These are phyloP conservation scores for Bucco capensis DNA, from an alignment of 2,113 vertebrate species.

Conservation along the genomic window DNA sequence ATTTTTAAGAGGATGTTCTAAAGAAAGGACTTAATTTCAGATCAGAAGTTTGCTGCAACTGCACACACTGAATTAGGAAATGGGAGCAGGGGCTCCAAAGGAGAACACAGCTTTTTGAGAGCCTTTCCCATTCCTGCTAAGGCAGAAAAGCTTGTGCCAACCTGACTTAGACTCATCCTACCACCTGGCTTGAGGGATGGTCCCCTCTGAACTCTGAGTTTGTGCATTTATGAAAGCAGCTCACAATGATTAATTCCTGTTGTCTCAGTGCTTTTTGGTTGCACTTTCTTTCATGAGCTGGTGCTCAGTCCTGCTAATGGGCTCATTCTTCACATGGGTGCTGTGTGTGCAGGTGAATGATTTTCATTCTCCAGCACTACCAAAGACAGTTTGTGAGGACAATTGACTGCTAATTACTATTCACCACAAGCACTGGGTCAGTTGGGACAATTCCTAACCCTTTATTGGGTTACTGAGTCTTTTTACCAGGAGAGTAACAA, in stretches of 20 bases:
- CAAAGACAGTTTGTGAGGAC: not conserved
- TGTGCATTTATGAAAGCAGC: not conserved
- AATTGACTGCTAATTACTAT: not conserved
- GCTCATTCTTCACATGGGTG: slow-evolving; percentile 11
- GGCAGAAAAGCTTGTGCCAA: not conserved
- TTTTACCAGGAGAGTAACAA: not conserved
- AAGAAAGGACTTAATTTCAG: not conserved
- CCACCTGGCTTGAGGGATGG: not conserved
- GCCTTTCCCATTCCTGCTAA: not conserved
- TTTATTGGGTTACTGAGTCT: not conserved
- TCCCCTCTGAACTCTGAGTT: not conserved
- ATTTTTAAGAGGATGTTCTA: slow-evolving; percentile 16
- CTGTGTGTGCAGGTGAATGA: not conserved
- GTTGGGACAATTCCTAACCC: not conserved
- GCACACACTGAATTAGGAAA: not conserved
- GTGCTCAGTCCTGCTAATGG: not conserved
- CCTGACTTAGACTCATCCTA: not conserved
- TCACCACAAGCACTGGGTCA: not conserved
- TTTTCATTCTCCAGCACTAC: not conserved
- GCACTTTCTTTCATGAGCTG: slow-evolving; percentile 31
- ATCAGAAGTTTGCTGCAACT: not conserved
- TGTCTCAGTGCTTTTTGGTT: not conserved
- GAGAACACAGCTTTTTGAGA: not conserved
- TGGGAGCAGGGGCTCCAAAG: not conserved
- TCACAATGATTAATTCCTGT: slow-evolving; percentile 5